Base-by-base conservation (phyloP, 2,888 invertebrate species). In the Parnassius mnemosyne region DNA sequence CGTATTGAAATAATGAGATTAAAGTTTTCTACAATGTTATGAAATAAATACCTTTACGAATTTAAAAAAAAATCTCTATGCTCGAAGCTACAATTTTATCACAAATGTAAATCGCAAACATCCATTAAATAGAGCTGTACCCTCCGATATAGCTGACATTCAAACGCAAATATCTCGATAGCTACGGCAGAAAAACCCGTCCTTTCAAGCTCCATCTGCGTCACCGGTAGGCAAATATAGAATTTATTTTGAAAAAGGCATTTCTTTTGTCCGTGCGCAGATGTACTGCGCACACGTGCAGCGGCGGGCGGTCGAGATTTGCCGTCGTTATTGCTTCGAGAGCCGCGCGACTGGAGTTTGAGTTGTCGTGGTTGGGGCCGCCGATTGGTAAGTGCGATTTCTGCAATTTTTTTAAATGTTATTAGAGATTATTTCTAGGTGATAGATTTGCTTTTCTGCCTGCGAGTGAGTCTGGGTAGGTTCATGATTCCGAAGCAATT, bases 191-290 rank as follows among this genome's bases (percentile, higher is more conserved):
- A 43, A 55, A 44, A 55, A 20, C 44, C 43, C 58, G 58, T 12
- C 25, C 47, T 47, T 44, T 55, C 50, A 34, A 43, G 43, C 53
- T 44, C 50, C 60, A 12, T 52, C 52, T 44, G 50, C 61, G 61
- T 57, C 60, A 52, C 51, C 20, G 53, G 61, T 43, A 59, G 60
- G 65, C 63, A 58, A 68, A 72, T 69, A 69, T 67, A 68, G 69
- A 69, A 68, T 66, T 64, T 68, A 68, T 70, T 69, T 67, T 69
- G 69, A 65, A 69, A 72, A 71, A 72, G 65, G 66, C 65, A 52
- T 63, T 67, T 67, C 61, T 67, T 74, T 74, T 74, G 68, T 73
- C 73, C 66, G 68, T 57, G 63, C 65, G 68, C 75, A 77, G 76
- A 74, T 74, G 73, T 63, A 53, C 53, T 65, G 59, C 65, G 59